Base-by-base conservation (phyloP, 2,797 vertebrate genomes). In the Gorsachius magnificus region DNA sequence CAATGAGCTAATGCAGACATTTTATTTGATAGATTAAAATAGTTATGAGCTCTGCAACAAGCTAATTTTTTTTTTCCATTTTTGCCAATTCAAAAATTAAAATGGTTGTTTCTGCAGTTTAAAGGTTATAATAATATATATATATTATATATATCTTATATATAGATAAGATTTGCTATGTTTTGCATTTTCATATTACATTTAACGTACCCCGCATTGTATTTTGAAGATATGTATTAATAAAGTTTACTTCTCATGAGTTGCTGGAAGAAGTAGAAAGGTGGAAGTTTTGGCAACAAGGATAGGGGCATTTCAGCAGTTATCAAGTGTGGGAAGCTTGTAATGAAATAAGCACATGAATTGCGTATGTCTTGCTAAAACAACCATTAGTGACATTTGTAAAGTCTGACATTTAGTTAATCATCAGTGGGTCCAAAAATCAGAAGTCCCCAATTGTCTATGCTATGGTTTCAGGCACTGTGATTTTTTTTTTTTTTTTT, bases 361-460 rank as follows among this genome's bases (percentile, higher is more conserved):
- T 58, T 81, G 7, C 6, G 0, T 84, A 43, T 70, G 56, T 80
- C 79, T 95, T 85, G 53, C 48, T 95, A 88, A 94, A 90, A 75
- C 54, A 19, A 38, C 43, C 50, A 31, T 80, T 75, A 87, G 61
- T 78, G 69, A 78, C 50, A 83, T 90, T 75, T 78, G 12, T 81
- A 60, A 97, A 77, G 26, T 38, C 45, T 92, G 86, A 90, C 70
- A 74, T 83, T 68, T 80, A 91, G 71, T 71, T 92, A 92, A 68
- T 72, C 76, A 85, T 83, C 46, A 66, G 45, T 80, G 46, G 13
- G 43, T 19, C 57, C 45, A 91, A 83, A 89, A 80, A 61, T 13
- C 4, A 0, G n/a, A 68, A 88, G 51, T 83, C 41, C 8, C 10
- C 25, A 28, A 31, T 87, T 87, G 51, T 72, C 61, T 86, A 19